These are phyloP conservation scores for Drosophila quinaria DNA, from an alignment of 2,888 invertebrate species.

Conservation along the genomic window DNA sequence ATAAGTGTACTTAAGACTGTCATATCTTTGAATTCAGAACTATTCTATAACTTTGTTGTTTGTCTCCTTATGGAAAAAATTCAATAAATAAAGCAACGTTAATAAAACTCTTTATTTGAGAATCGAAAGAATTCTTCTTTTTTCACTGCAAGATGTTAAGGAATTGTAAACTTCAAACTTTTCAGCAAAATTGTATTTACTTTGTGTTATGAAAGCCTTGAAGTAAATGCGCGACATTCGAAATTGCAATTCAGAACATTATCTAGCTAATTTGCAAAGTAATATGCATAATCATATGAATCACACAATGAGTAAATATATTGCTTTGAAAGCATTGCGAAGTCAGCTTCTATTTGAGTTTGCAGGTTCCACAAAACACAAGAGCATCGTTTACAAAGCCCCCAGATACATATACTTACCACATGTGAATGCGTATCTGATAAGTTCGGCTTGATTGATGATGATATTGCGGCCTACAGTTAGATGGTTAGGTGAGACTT, in stretches of 20 bases:
- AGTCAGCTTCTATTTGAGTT: slow-evolving; percentile 37
- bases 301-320: slow-evolving; percentile 2
- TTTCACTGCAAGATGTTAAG: background rate
- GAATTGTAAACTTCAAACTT: background rate
- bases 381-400: slow-evolving; percentile 55
- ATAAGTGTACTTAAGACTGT: no score
- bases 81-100: no score
- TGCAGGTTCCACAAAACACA: slow-evolving; percentile 37
- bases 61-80: no score
- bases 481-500: slow-evolving; percentile 34
- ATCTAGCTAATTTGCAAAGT: slow-evolving; percentile 14
- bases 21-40: no score
- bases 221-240: background rate
- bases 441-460: slow-evolving; percentile 74
- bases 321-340: slow-evolving; percentile 1
- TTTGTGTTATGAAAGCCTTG: background rate
- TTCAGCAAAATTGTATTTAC: no score
- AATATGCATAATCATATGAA: slow-evolving; percentile 8
- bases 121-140: background rate
- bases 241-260: background rate
- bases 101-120: background rate
- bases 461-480: slow-evolving; percentile 60
- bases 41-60: no score
- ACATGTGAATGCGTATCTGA: slow-evolving; percentile 72
- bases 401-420: slow-evolving; percentile 26